Conservation (phyloP, 2,113 vertebrate genomes). For the Mirza zaza region DNA sequence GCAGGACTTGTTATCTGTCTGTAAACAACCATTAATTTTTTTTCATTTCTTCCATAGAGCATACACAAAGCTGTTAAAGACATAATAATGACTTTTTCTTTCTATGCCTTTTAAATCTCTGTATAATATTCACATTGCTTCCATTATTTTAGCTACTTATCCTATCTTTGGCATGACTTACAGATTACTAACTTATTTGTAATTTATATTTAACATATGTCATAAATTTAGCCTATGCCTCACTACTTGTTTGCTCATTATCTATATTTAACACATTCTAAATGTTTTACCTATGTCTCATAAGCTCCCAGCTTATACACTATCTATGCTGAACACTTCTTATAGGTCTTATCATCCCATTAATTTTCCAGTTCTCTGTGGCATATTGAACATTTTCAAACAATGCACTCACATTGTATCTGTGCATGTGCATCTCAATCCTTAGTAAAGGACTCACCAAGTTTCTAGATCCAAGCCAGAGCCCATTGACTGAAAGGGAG, state of each 20-base stretch:
- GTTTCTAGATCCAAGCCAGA: not conserved
- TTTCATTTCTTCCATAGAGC: not conserved
- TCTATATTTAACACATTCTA: not conserved
- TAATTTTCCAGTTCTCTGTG: not conserved
- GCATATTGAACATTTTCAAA: not conserved
- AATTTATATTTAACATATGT: not conserved
- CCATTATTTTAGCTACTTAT: not conserved
- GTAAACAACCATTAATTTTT: not conserved
- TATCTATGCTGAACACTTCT: not conserved
- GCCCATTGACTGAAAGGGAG: not conserved
- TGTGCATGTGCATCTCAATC: not conserved
- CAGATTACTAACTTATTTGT: conserved; percentile 2
- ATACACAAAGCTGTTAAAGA: not conserved
- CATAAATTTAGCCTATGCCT: not conserved
- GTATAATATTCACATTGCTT: not conserved
- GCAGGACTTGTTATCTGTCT: not conserved
- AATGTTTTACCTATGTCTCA: not conserved
- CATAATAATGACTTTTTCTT: not conserved
- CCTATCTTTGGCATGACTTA: not conserved
- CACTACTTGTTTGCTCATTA: conserved; percentile 7
- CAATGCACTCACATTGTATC: not conserved
- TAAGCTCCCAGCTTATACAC: not conserved
- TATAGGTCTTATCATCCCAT: not conserved
- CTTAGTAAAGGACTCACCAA: not conserved
- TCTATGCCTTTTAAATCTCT: not conserved